Evolutionary conservation across 2,888 invertebrate genomes (phyloP).

Genomic region (Pandemis cinnamomeana): DNA sequence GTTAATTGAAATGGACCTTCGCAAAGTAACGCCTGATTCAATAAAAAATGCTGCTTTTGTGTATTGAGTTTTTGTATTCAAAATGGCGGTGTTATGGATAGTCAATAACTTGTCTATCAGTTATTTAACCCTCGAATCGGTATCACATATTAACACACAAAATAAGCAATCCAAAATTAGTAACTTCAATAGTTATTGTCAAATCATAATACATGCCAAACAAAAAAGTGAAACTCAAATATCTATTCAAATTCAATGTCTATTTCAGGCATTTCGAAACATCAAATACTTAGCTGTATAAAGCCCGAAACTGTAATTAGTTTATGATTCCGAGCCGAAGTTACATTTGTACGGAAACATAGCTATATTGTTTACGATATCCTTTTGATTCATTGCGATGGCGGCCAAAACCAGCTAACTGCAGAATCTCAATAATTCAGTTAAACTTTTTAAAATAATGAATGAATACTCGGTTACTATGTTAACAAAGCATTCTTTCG

Average conservation of each 20-base stretch:
- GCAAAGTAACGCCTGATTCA: no score
- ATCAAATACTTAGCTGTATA: not conserved
- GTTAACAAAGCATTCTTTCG: no score
- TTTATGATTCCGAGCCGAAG: not conserved
- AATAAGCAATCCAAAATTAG: not conserved
- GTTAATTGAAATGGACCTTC: no score
- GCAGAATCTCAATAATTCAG: not conserved
- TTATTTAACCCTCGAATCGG: no score
- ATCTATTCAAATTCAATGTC: not conserved
- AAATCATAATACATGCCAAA: not conserved
- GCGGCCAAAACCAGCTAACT: not conserved
- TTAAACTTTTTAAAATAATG: not conserved
- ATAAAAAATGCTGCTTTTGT: no score
- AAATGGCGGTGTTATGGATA: no score
- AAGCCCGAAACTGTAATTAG: slow-evolving; percentile 5
- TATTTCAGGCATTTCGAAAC: not conserved
- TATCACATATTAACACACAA: no score
- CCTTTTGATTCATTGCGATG: not conserved
- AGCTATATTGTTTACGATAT: slow-evolving; percentile 21
- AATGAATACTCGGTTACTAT: no score
- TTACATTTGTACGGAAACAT: slow-evolving; percentile 2
- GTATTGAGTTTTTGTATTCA: no score
- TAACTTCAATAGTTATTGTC: not conserved
- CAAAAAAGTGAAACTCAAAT: not conserved
- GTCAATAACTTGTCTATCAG: no score